These are phyloP conservation scores for Lethrus apterus DNA, from an alignment of 1,140 invertebrate species.

Conservation along the genomic window DNA sequence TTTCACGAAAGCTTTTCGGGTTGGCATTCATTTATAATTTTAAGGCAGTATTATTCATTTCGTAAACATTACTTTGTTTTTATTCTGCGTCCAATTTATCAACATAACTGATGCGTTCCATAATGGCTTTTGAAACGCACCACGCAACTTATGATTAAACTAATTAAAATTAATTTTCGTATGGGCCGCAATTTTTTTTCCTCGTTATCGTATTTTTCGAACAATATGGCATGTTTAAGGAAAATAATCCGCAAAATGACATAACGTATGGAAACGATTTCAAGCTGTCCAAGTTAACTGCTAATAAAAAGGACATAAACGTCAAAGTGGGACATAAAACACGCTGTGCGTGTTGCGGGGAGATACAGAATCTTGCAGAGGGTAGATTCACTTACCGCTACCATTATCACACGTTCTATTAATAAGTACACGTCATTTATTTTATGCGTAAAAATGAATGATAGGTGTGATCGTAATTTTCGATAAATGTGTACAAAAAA, in stretches of 20 bases:
- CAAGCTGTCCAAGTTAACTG: conserved; percentile 29
- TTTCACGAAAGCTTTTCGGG: conserved; percentile 8
- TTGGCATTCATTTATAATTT: conserved; percentile 3
- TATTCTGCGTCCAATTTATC: conserved; percentile 3
- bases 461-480: no score
- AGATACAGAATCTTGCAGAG: conserved; percentile 25
- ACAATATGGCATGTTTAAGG: background rate
- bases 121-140: background rate
- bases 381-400: conserved; percentile 5
- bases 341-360: conserved; percentile 30
- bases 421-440: conserved; percentile 8
- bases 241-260: background rate
- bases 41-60: conserved; percentile 2
- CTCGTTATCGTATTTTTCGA: no score
- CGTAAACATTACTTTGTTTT: conserved; percentile 6
- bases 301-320: conserved; percentile 36
- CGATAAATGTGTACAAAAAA: background rate
- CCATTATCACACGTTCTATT: conserved; percentile 10
- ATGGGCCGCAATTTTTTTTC: no score
- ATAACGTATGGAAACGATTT: conserved; percentile 23
- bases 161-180: conserved; percentile 5
- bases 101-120: background rate
- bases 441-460: no score
- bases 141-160: background rate
- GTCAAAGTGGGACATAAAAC: conserved; percentile 31